Conservation (phyloP, 30 jellyfish, hydroid and myxozoan genomes). For the Turritopsis rubra region DNA sequence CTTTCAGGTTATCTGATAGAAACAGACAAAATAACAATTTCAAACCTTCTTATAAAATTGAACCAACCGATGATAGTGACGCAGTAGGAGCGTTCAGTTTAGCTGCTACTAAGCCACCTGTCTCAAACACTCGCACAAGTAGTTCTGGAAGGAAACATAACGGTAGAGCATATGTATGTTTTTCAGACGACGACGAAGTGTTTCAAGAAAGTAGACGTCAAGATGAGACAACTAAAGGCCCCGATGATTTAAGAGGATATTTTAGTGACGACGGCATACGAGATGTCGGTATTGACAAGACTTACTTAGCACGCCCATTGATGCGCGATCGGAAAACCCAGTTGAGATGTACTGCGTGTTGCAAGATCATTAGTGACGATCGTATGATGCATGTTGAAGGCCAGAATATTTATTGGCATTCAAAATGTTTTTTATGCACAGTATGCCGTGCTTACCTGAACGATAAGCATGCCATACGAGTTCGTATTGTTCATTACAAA, state of each 20-base stretch:
- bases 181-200: conserved; percentile 43
- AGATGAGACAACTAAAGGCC: background rate
- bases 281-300: conserved; percentile 1
- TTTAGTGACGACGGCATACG: conserved; percentile 30
- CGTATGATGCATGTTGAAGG: conserved; percentile 30
- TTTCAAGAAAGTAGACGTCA: conserved; percentile 22
- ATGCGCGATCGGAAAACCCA: background rate
- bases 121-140: background rate
- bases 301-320: conserved; percentile 32
- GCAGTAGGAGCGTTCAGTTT: background rate
- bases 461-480: conserved; percentile 36
- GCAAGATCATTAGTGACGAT: conserved; percentile 16
- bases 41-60: background rate
- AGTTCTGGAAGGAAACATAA: background rate
- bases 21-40: background rate
- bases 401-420: conserved; percentile 28
- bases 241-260: conserved; percentile 22
- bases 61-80: background rate
- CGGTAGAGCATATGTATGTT: conserved; percentile 4
- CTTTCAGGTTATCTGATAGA: background rate
- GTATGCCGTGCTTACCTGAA: conserved; percentile 35
- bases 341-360: conserved; percentile 27
- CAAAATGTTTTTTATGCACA: conserved; percentile 26
- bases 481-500: conserved; percentile 24
- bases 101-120: conserved; percentile 4